Conservation (phyloP, 1,140 invertebrate genomes). For the Pararge aegeria region DNA sequence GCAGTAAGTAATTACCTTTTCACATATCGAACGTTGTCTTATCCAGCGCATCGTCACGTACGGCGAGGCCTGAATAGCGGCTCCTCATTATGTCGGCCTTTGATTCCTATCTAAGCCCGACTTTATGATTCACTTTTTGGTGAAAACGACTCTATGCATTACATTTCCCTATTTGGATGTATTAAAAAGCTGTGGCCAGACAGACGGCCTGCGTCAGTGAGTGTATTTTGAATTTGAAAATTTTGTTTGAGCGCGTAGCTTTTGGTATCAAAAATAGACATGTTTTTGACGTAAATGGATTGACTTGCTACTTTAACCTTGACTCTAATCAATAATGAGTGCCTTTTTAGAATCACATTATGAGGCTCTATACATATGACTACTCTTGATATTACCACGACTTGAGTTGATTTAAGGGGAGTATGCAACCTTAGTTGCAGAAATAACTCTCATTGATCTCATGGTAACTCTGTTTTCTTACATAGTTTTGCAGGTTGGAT, state of each 20-base stretch:
- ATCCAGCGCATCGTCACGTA: constrained; percentile 36
- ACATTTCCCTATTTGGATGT: constrained; percentile 65
- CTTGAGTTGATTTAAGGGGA: too few species aligned
- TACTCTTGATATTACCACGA: too few species aligned
- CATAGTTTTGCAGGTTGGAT: too few species aligned
- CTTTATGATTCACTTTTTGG: constrained; percentile 73
- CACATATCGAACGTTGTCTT: constrained; percentile 21
- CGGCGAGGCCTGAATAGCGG: constrained; percentile 50
- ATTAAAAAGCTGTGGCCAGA: constrained; percentile 77
- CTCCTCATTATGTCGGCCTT: constrained; percentile 68
- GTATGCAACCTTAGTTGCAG: too few species aligned
- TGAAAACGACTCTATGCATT: constrained; percentile 52
- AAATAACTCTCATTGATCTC: too few species aligned
- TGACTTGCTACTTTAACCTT: constrained; percentile 1
- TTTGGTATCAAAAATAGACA: not conserved
- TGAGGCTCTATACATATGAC: not conserved
- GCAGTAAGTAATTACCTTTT: constrained; percentile 11
- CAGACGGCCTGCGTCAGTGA: constrained; percentile 49
- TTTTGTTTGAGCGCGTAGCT: constrained; percentile 53
- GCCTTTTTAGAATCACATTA: not conserved
- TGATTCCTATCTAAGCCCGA: constrained; percentile 64
- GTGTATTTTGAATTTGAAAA: constrained; percentile 68
- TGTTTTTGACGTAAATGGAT: constrained; percentile 2
- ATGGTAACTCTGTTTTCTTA: too few species aligned
- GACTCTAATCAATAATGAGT: not conserved